Evolutionary conservation across 2,888 invertebrate species (phyloP).

Genomic region (Sinohyriopsis cumingii): DNA sequence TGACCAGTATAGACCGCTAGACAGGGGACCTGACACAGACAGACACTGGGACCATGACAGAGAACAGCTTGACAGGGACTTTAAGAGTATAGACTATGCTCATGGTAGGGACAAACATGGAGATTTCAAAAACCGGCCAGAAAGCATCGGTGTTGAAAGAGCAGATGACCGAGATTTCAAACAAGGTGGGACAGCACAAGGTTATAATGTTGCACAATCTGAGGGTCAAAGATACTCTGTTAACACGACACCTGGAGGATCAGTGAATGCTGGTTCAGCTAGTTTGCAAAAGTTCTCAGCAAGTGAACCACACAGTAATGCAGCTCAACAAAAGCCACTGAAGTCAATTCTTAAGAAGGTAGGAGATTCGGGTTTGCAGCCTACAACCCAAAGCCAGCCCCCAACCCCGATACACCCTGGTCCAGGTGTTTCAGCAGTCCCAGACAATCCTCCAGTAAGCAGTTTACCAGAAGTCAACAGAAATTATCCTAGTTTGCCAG

Average conservation of each 20-base stretch:
- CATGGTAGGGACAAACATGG: constrained; percentile 3
- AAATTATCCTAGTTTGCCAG: constrained; percentile 31
- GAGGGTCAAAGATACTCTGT: too few species aligned
- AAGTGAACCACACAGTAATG: neutral
- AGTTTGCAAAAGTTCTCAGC: too few species aligned
- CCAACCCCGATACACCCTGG: constrained; percentile 6
- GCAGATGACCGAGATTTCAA: constrained; percentile 25
- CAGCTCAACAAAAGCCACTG: constrained; percentile 34
- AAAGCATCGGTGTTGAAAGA: constrained; percentile 13
- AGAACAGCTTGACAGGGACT: constrained; percentile 9
- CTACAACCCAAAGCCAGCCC: constrained; percentile 4
- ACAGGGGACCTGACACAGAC: constrained; percentile 1
- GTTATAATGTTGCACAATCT: constrained; percentile 1
- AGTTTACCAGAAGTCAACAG: constrained; percentile 12
- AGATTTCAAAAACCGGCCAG: constrained; percentile 15
- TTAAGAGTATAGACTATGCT: constrained; percentile 4
- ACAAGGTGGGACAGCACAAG: constrained; percentile 18
- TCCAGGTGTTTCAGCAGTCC: constrained; percentile 4
- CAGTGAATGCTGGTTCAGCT: too few species aligned
- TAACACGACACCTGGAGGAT: too few species aligned
- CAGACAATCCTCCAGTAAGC: constrained; percentile 6
- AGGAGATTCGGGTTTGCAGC: constrained; percentile 15
- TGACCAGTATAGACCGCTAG: constrained; percentile 14
- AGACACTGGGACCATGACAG: constrained; percentile 11
- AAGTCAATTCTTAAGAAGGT: constrained; percentile 54